phyloP scores from a whole-genome alignment of 2,113 vertebrate genomes.

The Puffinus mauretanicus region DNA sequence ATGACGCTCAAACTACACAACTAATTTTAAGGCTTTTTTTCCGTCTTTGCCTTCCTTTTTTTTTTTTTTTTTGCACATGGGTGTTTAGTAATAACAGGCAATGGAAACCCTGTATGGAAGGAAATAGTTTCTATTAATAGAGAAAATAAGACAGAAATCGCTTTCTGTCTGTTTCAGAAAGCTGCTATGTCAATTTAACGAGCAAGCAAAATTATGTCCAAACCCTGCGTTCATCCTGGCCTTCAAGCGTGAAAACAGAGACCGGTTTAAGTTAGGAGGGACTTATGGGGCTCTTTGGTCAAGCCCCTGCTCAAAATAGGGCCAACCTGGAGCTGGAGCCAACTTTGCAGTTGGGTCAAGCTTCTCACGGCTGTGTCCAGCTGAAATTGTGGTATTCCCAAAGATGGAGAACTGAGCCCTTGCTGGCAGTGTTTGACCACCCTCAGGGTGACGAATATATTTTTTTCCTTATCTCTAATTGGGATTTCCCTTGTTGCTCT shows the following conservation, averaged over 20 bases:
- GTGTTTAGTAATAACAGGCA: not conserved
- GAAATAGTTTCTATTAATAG: not conserved
- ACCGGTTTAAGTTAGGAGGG: not conserved
- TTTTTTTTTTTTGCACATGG: not conserved
- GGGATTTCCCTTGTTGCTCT: not conserved
- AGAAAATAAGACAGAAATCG: not conserved
- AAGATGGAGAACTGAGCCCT: not conserved
- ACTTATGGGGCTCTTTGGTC: not conserved
- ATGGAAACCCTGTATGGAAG: not conserved
- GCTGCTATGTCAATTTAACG: not conserved
- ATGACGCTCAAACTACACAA: not conserved
- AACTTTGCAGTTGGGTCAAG: not conserved
- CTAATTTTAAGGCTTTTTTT: not conserved
- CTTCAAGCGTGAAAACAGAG: not conserved
- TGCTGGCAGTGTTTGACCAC: not conserved
- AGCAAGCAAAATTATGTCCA: not conserved
- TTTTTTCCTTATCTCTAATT: not conserved
- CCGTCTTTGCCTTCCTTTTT: not conserved
- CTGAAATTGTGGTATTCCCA: not conserved
- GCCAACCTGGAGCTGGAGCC: not conserved
- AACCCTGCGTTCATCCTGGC: not conserved
- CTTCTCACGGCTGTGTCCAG: not conserved
- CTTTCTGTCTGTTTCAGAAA: not conserved
- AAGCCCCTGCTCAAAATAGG: not conserved
- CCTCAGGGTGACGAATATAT: not conserved